These are phyloP conservation scores for Dioctria rufipes DNA, from an alignment of 2,888 invertebrate species.

Conservation along the genomic window DNA sequence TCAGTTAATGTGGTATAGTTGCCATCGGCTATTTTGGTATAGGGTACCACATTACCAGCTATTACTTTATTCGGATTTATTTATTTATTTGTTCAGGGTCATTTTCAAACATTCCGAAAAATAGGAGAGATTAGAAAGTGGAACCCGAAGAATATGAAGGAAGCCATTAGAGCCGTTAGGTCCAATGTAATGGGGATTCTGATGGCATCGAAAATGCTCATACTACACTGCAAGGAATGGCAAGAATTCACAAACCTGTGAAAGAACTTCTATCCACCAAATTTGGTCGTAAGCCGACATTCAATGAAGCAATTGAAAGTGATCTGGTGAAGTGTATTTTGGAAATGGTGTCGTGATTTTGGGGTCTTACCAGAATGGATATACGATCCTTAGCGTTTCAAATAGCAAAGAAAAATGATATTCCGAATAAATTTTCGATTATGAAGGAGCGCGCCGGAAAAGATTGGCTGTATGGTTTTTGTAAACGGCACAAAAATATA, in stretches of 20 bases:
- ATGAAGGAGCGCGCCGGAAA: conserved; percentile 28
- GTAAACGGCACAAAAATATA: conserved; percentile 28
- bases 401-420: conserved; percentile 36
- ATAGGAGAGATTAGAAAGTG: neutral
- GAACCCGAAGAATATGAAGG: neutral
- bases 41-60: neutral
- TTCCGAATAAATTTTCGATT: conserved; percentile 47
- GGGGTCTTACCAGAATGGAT: conserved; percentile 47
- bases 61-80: neutral
- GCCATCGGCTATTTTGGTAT: neutral
- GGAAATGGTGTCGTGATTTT: conserved; percentile 46
- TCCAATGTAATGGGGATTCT: neutral
- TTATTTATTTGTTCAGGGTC: neutral
- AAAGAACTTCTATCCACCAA: neutral
- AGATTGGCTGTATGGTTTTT: conserved; percentile 38
- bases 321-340: conserved; percentile 26
- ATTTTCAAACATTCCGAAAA: neutral
- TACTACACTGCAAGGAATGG: neutral
- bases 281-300: neutral
- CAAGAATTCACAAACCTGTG: neutral
- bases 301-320: conserved; percentile 32
- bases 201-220: neutral
- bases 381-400: conserved; percentile 46
- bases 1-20: neutral
- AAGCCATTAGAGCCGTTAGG: neutral